Percentiles rank a stretch among this genome's conserved stretches.
Conservation (phyloP, 2,888 invertebrate species). For the Cryptus armator region DNA sequence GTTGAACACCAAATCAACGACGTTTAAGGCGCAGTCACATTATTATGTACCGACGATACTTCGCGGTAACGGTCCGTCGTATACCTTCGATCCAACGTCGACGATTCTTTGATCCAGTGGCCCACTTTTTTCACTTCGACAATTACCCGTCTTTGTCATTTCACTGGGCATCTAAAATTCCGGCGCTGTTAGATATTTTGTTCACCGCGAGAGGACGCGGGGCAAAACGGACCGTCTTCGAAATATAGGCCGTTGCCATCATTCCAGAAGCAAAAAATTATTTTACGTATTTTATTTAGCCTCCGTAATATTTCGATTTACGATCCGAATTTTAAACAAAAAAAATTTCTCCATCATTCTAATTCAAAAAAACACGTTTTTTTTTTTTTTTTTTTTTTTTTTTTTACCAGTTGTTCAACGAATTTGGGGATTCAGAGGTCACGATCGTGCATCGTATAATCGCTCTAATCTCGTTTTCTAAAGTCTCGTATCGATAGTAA, state of each 20-base stretch:
- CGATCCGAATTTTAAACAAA: not conserved
- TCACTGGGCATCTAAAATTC: conserved; percentile 23
- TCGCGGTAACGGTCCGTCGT: conserved; percentile 77
- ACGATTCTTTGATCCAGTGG: conserved; percentile 76
- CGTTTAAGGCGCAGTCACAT: conserved; percentile 74
- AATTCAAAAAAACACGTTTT: not conserved
- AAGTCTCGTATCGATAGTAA: conserved; percentile 3
- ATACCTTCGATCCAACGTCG: not conserved
- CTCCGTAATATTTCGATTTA: not conserved
- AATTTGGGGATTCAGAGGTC: not conserved
- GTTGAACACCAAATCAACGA: conserved; percentile 66
- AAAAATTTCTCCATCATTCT: not conserved
- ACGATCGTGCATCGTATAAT: not conserved
- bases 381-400: too few species aligned
- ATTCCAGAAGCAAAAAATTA: not conserved
- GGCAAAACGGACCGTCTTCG: not conserved
- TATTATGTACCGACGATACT: conserved; percentile 77
- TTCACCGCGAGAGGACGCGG: too few species aligned
- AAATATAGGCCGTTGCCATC: too few species aligned
- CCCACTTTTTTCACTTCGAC: conserved; percentile 75
- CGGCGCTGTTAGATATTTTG: not conserved
- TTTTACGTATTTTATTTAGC: not conserved
- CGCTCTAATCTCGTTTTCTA: not conserved
- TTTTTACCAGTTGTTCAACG: not conserved
- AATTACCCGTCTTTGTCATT: conserved; percentile 61